phyloP scores from a whole-genome alignment of 2,113 vertebrate genomes.

The Microcebus lehilahytsara region DNA sequence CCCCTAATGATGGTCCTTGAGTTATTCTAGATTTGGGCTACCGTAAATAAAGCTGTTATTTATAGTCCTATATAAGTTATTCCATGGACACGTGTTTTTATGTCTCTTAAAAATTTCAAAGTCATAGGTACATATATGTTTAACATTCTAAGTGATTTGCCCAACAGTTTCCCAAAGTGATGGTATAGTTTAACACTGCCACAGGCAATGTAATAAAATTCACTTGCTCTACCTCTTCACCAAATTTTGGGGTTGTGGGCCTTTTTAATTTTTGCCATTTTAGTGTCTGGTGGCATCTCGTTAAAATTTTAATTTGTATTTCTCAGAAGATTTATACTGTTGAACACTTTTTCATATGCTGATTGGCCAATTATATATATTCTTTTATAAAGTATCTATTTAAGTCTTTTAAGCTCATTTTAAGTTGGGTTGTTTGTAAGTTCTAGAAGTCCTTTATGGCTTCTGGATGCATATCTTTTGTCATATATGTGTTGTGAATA shows the following conservation, averaged over 20 bases:
- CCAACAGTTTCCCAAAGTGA: neutral
- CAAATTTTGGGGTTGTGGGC: neutral
- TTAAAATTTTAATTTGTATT: neutral
- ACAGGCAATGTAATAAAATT: neutral
- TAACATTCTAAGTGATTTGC: neutral
- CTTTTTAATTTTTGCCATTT: neutral
- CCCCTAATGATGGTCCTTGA: neutral
- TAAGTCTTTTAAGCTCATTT: neutral
- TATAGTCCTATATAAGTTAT: neutral
- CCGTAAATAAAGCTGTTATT: neutral
- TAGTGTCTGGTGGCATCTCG: neutral
- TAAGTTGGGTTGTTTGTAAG: neutral
- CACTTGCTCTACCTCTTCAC: neutral
- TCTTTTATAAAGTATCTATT: neutral
- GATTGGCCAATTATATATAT: neutral
- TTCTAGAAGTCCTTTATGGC: neutral
- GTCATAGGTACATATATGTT: neutral
- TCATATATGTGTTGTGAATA: neutral
- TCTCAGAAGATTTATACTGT: neutral
- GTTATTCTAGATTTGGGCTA: neutral
- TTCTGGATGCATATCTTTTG: neutral
- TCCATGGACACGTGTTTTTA: neutral
- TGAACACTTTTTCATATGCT: neutral
- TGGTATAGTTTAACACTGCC: neutral
- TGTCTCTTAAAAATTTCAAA: neutral